Percentiles rank a stretch among this genome's conserved stretches.
Evolutionary conservation across 1,140 invertebrate species (phyloP).

Genomic region (Procambarus virginalis): DNA sequence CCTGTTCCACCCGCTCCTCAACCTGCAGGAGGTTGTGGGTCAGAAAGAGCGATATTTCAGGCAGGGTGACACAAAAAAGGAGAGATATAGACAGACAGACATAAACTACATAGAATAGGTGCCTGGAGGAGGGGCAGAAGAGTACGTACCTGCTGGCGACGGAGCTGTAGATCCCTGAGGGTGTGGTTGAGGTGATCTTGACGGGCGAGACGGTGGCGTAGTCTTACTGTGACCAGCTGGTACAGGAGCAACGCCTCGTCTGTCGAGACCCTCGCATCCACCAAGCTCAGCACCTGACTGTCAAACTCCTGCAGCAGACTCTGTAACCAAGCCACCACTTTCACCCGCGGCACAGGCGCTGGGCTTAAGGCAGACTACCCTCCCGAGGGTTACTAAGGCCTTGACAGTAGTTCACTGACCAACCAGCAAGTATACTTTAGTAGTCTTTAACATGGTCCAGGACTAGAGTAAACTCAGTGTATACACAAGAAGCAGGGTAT

Average conservation of each 20-base stretch:
- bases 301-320: conserved; percentile 57
- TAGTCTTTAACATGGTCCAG: too few relatives aligned
- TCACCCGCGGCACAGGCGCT: too few relatives aligned
- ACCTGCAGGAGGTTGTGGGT: conserved; percentile 6
- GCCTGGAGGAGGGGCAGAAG: too few relatives aligned
- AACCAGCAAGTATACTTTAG: too few relatives aligned
- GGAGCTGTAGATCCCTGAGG: conserved; percentile 9
- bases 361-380: too few relatives aligned
- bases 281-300: conserved; percentile 44
- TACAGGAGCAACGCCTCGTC: conserved; percentile 54
- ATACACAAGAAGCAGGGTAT: too few relatives aligned
- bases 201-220: conserved; percentile 15
- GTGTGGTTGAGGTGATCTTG: conserved; percentile 18
- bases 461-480: too few relatives aligned
- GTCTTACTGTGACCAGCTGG: conserved; percentile 15
- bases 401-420: too few relatives aligned
- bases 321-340: background rate
- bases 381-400: too few relatives aligned
- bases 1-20: background rate
- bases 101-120: background rate
- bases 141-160: background rate
- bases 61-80: too few relatives aligned
- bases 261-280: conserved; percentile 34
- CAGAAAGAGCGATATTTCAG: conserved; percentile 2
- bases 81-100: background rate